A percentile compares a stretch with the other conserved stretches of the same genome.
phyloP scores from a whole-genome alignment of 2,113 vertebrate genomes.

The Zosterops japonicus region DNA sequence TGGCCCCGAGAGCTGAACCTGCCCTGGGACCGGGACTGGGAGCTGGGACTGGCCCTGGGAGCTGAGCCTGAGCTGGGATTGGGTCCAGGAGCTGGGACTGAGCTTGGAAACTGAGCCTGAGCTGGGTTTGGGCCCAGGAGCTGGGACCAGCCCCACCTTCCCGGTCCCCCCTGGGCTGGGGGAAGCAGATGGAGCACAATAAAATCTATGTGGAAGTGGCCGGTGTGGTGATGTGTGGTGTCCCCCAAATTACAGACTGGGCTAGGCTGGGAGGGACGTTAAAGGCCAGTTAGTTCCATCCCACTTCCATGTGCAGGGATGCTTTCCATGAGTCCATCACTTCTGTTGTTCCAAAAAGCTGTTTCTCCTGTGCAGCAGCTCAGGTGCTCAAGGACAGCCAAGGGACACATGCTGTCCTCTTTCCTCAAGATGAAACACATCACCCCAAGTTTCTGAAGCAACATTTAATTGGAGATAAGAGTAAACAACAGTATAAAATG shows the following conservation, averaged over 20 bases:
- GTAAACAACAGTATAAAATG: constrained; percentile 81
- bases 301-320: not conserved
- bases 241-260: not conserved
- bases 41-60: not conserved
- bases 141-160: not conserved
- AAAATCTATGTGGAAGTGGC: accelerated
- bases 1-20: constrained; percentile 31
- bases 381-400: not conserved
- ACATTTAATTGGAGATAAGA: constrained; percentile 78
- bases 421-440: not conserved
- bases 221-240: accelerated
- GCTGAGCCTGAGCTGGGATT: not conserved
- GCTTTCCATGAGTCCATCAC: not conserved
- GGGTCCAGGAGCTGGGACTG: no score
- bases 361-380: not conserved
- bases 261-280: not conserved
- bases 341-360: not conserved
- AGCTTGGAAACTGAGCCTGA: not conserved
- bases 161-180: accelerated
- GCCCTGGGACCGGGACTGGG: not conserved
- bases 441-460: constrained; percentile 35
- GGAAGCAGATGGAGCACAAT: not conserved
- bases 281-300: not conserved
- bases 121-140: no score
- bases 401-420: accelerated